Percentiles rank a stretch among this genome's conserved stretches.
Evolutionary conservation across 2,888 invertebrate species (phyloP).

Genomic region (Caenorhabditis sp.): DNA sequence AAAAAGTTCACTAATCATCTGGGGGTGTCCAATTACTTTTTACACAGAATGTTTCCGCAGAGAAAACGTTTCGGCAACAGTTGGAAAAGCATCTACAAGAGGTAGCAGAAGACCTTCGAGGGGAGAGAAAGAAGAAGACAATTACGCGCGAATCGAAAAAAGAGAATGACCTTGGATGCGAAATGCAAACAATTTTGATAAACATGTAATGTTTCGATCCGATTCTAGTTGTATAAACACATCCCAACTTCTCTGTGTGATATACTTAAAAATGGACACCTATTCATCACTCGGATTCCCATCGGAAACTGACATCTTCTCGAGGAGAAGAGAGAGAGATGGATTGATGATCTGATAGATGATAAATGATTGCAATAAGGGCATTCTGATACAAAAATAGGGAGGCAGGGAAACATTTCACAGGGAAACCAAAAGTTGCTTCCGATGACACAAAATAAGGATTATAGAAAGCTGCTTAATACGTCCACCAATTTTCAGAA

Average conservation of each 20-base stretch:
- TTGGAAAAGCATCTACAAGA: conserved; percentile 32
- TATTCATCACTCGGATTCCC: conserved; percentile 53
- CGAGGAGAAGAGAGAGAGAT: conserved; percentile 7
- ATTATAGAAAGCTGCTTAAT: too few species aligned
- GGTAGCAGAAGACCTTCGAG: not conserved
- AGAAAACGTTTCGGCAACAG: conserved; percentile 3
- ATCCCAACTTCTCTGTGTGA: not conserved
- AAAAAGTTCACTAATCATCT: conserved; percentile 57
- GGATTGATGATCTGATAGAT: conserved; percentile 52
- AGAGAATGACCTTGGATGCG: conserved; percentile 45
- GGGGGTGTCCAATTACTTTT: conserved; percentile 48
- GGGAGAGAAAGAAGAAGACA: conserved; percentile 16
- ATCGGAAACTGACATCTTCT: conserved; percentile 20
- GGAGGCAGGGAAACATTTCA: not conserved
- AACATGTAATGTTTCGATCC: conserved; percentile 9
- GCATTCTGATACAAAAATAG: conserved; percentile 7
- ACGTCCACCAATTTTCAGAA: too few species aligned
- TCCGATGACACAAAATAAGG: too few species aligned
- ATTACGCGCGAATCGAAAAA: conserved; percentile 51
- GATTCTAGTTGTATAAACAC: conserved; percentile 35
- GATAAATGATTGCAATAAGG: conserved; percentile 25
- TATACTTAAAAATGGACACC: conserved; percentile 48
- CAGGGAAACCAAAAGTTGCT: not conserved
- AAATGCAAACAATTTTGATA: conserved; percentile 65
- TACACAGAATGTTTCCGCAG: conserved; percentile 22